phyloP scores from a whole-genome alignment of 2,797 vertebrate species.

The Merluccius polli region DNA sequence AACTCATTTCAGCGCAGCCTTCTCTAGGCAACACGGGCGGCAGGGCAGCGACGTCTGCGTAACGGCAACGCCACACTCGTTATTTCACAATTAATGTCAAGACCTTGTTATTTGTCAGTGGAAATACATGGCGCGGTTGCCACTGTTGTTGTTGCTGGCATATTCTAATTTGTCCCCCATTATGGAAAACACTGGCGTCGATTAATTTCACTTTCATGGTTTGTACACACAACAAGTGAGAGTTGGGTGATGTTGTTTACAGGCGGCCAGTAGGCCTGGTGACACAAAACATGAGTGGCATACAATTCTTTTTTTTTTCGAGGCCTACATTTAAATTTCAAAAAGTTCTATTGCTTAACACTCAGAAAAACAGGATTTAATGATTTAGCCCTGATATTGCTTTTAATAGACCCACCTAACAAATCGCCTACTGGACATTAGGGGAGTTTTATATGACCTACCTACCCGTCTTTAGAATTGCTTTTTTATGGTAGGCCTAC shows the following conservation, averaged over 20 bases:
- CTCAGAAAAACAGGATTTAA: background rate
- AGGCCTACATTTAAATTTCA: slow-evolving; percentile 10
- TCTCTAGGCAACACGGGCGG: slow-evolving; percentile 53
- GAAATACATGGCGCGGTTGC: slow-evolving; percentile 61
- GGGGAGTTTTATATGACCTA: background rate
- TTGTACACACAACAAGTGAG: slow-evolving; percentile 70
- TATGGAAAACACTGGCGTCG: slow-evolving; percentile 76
- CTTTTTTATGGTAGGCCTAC: background rate
- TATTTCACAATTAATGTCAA: slow-evolving; percentile 79
- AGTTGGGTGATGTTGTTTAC: slow-evolving; percentile 68
- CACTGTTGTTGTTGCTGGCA: slow-evolving; percentile 71
- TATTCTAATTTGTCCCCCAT: slow-evolving; percentile 81
- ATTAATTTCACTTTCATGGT: slow-evolving; percentile 79
- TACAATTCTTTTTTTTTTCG: background rate
- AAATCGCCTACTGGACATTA: background rate
- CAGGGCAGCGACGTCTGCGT: slow-evolving; percentile 57
- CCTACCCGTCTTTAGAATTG: background rate
- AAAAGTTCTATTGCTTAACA: background rate
- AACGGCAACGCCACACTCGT: slow-evolving; percentile 64
- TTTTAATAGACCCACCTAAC: background rate
- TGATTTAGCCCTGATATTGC: background rate
- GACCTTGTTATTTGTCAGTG: slow-evolving; percentile 75
- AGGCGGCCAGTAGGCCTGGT: slow-evolving; percentile 41
- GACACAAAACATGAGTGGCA: background rate
- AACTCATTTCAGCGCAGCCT: slow-evolving; percentile 55